A percentile compares a stretch with the other conserved stretches of the same genome.
Evolutionary conservation across 2,888 invertebrate genomes (phyloP).

Genomic region (Mythimna pallens): DNA sequence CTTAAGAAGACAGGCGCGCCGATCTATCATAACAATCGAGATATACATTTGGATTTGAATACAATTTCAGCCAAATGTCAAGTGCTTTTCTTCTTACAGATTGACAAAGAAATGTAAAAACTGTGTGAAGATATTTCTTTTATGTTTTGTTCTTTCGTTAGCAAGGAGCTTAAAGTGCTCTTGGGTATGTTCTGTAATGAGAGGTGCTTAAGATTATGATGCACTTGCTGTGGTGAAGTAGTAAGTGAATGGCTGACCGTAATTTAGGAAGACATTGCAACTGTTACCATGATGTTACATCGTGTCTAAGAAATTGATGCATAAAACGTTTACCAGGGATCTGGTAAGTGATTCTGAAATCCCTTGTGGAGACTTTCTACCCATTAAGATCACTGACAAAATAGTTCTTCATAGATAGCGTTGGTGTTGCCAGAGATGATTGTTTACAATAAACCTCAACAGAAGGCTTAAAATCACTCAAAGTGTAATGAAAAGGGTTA

Average conservation of each 20-base stretch:
- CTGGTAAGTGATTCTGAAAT: too few relatives aligned
- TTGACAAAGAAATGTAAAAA: conserved; percentile 18
- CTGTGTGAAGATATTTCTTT: conserved; percentile 12
- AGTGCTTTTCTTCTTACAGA: conserved; percentile 11
- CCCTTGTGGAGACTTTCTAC: too few relatives aligned
- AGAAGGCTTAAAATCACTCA: too few relatives aligned
- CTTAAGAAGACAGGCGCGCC: conserved; percentile 29
- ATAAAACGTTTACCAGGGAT: too few relatives aligned
- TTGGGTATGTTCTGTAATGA: conserved; percentile 20
- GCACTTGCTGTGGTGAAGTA: neutral
- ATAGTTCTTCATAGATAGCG: too few relatives aligned
- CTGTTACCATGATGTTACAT: too few relatives aligned
- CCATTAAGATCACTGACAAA: too few relatives aligned
- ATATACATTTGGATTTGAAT: conserved; percentile 51
- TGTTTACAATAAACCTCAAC: too few relatives aligned
- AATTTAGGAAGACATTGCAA: too few relatives aligned
- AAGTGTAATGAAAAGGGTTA: too few relatives aligned
- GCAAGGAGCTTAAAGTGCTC: neutral
- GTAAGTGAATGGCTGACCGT: neutral
- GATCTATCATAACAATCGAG: conserved; percentile 52
- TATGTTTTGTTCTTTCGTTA: conserved; percentile 27
- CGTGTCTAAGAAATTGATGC: too few relatives aligned
- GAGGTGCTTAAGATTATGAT: neutral
- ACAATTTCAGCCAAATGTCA: conserved; percentile 36
- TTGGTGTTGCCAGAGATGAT: too few relatives aligned